These are phyloP conservation scores for Oriolus oriolus DNA, from an alignment of 2,113 vertebrate species.

Conservation along the genomic window DNA sequence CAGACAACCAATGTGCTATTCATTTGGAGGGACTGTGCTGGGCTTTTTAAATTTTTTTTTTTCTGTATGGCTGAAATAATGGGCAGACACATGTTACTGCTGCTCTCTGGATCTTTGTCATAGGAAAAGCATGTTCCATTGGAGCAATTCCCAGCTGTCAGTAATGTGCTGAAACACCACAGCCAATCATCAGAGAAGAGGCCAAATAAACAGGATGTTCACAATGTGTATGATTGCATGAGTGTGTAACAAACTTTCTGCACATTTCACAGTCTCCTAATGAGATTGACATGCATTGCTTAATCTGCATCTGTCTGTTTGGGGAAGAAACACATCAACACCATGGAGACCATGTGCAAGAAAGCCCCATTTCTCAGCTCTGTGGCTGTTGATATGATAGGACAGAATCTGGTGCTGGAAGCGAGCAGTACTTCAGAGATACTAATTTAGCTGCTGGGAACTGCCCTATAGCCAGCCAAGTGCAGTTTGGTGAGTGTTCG, in stretches of 20 bases:
- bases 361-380: slow-evolving; percentile 13
- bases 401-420: slow-evolving; percentile 54
- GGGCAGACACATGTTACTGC: slow-evolving; percentile 84
- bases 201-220: slow-evolving; percentile 91
- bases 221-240: slow-evolving; percentile 77
- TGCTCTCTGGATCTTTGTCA: slow-evolving; percentile 86
- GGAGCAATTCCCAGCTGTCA: slow-evolving; percentile 89
- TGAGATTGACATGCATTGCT: slow-evolving; percentile 73
- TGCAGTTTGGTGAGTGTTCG: not conserved
- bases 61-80: slow-evolving; percentile 44
- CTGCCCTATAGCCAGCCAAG: slow-evolving; percentile 8
- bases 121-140: slow-evolving; percentile 92
- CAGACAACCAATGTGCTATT: slow-evolving; percentile 77
- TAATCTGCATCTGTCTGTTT: slow-evolving; percentile 71
- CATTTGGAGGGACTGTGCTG: slow-evolving; percentile 72
- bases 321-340: slow-evolving; percentile 64
- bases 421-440: not conserved
- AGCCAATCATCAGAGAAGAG: slow-evolving; percentile 76
- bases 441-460: slow-evolving; percentile 60
- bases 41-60: not conserved
- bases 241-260: slow-evolving; percentile 78
- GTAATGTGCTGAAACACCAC: slow-evolving; percentile 80
- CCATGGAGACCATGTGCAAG: slow-evolving; percentile 60
- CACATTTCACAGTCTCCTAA: slow-evolving; percentile 72
- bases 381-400: slow-evolving; percentile 16